Evolutionary conservation across 2,113 vertebrate genomes (phyloP), one percentile per base, ranked within the genome.

Genomic region (Carassius auratus): DNA sequence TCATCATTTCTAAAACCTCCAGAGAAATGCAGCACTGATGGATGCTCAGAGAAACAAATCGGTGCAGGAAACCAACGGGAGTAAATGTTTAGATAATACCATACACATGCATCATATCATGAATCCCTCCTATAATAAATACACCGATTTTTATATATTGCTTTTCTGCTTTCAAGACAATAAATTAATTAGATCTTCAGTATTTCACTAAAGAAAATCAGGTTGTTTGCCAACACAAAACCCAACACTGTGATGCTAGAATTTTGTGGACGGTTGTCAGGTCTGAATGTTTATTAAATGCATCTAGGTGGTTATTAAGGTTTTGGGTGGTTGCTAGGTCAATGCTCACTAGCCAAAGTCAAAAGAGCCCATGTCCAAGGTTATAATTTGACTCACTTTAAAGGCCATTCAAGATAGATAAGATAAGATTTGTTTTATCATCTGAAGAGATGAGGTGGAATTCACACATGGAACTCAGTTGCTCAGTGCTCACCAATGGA

Each of bases 1-100:
- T 76, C 71, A 75, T 64, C 36, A 61, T 15, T 77, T 64, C 83
- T 64, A 26, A 45, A 50, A 26, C 76, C 71, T 66, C 79, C 23
- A 14, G 79, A 68, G 62, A 50, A 5, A 68, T 2, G 62, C 61
- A 26, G 77, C 12, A 45, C 36, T 62, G 77, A 80, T 80, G 77
- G 77, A 80, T 64, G 36, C 17, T 64, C n/a, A 26, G 36, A 61
- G n/a, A 23, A 80, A 80, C 59, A 26, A 13, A 45, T 23, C 36
- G 33, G 36, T 62, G 83, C 69, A 84, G 69, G 59, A 26, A 80
- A 64, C 14, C 57, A 62, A 26, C 0, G 12, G 77, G 57, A 42
- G 12, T 14, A 62, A 79, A 45, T 15, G 57, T 62, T 79, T 45
- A 45, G 57, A 62, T n/a, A 61, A 78, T 61, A 57, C 76, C n/a